Conservation (phyloP, 2,113 vertebrate species). For the Eulemur macaco region DNA sequence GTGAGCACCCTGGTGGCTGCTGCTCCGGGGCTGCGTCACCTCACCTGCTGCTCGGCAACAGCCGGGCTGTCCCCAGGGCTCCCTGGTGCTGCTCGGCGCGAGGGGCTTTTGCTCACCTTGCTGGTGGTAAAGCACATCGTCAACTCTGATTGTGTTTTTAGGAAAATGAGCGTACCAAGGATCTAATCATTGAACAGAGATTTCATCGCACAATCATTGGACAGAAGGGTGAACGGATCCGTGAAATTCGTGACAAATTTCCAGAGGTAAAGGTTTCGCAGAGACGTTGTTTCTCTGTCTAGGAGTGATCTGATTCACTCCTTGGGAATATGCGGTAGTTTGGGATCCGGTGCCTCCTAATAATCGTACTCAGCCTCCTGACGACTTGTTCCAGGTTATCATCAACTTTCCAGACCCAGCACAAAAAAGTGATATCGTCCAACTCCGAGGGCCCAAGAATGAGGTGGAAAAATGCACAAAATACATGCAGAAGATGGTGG, state of each 20-base stretch:
- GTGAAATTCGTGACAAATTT: slow-evolving; percentile 98
- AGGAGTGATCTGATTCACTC: accelerated
- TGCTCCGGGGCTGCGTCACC: too few relatives aligned
- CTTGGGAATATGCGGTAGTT: accelerated
- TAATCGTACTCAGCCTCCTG: not conserved
- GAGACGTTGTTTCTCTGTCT: accelerated
- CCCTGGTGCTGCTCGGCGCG: too few relatives aligned
- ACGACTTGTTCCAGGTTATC: slow-evolving; percentile 89
- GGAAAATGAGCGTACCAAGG: slow-evolving; percentile 99
- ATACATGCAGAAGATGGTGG: slow-evolving; percentile 98
- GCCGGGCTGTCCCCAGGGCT: not conserved
- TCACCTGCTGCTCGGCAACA: not conserved
- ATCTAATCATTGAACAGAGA: slow-evolving; percentile 98
- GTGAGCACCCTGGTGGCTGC: too few relatives aligned
- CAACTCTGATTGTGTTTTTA: slow-evolving; percentile 54
- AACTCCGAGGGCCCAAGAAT: slow-evolving; percentile 95
- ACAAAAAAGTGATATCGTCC: slow-evolving; percentile 97
- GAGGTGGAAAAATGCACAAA: slow-evolving; percentile 99
- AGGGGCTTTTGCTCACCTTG: not conserved
- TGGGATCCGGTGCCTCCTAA: too few relatives aligned
- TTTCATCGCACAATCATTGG: slow-evolving; percentile 99
- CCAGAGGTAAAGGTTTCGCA: slow-evolving; percentile 88
- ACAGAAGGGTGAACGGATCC: slow-evolving; percentile 98
- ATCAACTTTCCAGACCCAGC: slow-evolving; percentile 99
- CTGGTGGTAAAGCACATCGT: not conserved